Percentiles rank a stretch among this genome's conserved stretches.
Conservation (phyloP, 2,113 vertebrate species). For the Sakesphorus luctuosus region DNA sequence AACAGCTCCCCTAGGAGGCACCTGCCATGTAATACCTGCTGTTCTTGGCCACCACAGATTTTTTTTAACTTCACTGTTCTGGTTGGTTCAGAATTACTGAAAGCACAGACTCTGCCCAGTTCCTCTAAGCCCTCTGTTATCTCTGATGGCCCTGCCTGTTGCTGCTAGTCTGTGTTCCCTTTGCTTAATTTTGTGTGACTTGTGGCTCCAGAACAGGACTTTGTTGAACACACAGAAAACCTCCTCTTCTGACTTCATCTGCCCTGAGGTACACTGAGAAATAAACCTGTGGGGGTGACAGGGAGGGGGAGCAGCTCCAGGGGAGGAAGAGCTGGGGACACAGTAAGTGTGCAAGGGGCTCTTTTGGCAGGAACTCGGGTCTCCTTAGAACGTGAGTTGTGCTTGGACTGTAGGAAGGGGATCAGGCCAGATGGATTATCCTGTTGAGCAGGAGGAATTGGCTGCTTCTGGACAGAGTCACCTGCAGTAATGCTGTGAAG, state of each 20-base stretch:
- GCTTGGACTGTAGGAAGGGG: neutral
- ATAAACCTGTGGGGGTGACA: neutral
- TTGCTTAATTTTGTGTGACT: neutral
- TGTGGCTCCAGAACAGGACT: neutral
- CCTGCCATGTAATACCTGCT: neutral
- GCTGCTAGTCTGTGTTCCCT: neutral
- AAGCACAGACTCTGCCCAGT: neutral
- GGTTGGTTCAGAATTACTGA: neutral
- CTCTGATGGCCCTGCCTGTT: neutral
- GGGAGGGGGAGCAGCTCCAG: neutral
- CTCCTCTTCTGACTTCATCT: neutral
- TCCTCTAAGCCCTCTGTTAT: neutral
- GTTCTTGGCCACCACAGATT: neutral
- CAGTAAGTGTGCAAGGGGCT: neutral
- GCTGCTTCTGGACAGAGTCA: neutral
- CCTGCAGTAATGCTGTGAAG: neutral
- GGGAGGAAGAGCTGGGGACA: neutral
- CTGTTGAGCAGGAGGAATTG: neutral
- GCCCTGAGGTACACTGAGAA: neutral
- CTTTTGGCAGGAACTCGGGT: neutral
- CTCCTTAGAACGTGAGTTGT: accelerated
- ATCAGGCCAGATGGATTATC: neutral
- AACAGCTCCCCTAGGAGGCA: too few relatives aligned
- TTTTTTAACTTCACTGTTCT: neutral
- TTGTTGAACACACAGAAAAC: neutral